These are phyloP conservation scores for Cettia cetti DNA, from an alignment of 2,113 vertebrate genomes.

Conservation along the genomic window DNA sequence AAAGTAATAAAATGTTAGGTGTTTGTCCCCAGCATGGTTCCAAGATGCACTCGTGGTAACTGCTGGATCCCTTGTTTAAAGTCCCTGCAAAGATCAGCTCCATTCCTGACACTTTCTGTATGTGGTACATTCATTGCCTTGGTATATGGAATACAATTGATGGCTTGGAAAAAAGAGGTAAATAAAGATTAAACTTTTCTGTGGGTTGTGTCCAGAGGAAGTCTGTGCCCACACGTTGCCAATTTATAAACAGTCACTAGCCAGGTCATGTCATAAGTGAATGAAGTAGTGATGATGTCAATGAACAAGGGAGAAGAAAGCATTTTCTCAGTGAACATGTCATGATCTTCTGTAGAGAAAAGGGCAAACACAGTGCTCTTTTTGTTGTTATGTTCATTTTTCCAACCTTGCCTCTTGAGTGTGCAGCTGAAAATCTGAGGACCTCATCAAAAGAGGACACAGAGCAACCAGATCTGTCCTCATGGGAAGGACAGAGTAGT, in stretches of 20 bases:
- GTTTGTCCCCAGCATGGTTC: background rate
- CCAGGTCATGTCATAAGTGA: background rate
- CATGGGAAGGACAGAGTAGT: background rate
- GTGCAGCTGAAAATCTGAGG: fast-evolving
- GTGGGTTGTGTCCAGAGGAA: background rate
- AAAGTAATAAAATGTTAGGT: background rate
- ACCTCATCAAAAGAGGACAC: background rate
- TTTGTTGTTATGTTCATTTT: background rate
- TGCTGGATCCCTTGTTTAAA: background rate
- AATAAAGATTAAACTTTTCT: background rate
- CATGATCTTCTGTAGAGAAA: background rate
- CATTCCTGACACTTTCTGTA: background rate
- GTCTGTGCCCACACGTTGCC: background rate
- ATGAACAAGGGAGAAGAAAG: background rate
- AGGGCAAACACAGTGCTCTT: background rate
- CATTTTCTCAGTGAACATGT: background rate
- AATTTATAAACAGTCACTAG: background rate
- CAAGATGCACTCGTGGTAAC: background rate
- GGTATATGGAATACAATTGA: background rate
- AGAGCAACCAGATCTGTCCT: background rate
- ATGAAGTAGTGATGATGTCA: background rate
- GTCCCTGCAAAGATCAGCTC: background rate
- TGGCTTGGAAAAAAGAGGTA: background rate
- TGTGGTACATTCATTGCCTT: background rate
- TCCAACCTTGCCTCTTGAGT: background rate